A percentile compares a stretch with the other conserved stretches of the same genome.
Evolutionary conservation across 2,797 vertebrate genomes (phyloP).

Genomic region (Coreius guichenoti): DNA sequence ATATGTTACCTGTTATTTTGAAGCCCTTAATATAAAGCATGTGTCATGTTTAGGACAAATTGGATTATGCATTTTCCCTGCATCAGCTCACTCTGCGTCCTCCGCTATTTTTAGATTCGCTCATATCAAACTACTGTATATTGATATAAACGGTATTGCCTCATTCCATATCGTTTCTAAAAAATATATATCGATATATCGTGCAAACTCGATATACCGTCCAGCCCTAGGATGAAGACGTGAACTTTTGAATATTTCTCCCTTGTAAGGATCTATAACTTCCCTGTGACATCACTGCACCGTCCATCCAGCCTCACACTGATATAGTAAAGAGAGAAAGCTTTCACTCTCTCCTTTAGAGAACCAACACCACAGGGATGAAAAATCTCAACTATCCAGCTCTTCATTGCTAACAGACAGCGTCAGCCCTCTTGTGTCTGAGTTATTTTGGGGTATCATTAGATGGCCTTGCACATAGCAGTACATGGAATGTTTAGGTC

Average conservation of each 20-base stretch:
- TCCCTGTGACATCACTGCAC: slow-evolving; percentile 34
- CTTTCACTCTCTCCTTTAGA: slow-evolving; percentile 31
- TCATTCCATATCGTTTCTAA: too few species aligned
- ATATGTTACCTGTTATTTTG: too few species aligned
- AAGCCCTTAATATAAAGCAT: too few species aligned
- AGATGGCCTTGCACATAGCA: slow-evolving; percentile 6
- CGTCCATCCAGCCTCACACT: slow-evolving; percentile 2
- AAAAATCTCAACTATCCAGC: slow-evolving; percentile 47
- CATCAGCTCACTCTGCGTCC: too few species aligned
- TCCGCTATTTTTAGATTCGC: too few species aligned
- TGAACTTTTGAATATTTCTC: slow-evolving; percentile 9
- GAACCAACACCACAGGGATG: slow-evolving; percentile 37
- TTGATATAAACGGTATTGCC: too few species aligned
- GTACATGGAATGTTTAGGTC: slow-evolving; percentile 34
- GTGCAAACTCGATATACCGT: too few species aligned
- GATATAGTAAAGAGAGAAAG: slow-evolving; percentile 17
- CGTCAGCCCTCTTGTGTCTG: slow-evolving; percentile 28
- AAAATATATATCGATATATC: too few species aligned
- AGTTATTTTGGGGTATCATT: slow-evolving; percentile 24
- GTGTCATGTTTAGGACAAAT: too few species aligned
- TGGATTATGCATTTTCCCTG: too few species aligned
- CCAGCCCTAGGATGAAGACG: too few species aligned
- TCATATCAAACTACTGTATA: too few species aligned
- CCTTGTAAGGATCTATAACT: slow-evolving; percentile 48
- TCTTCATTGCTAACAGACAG: slow-evolving; percentile 33